phyloP scores from a whole-genome alignment of 2,888 invertebrate species.

The Drosophila incognita region DNA sequence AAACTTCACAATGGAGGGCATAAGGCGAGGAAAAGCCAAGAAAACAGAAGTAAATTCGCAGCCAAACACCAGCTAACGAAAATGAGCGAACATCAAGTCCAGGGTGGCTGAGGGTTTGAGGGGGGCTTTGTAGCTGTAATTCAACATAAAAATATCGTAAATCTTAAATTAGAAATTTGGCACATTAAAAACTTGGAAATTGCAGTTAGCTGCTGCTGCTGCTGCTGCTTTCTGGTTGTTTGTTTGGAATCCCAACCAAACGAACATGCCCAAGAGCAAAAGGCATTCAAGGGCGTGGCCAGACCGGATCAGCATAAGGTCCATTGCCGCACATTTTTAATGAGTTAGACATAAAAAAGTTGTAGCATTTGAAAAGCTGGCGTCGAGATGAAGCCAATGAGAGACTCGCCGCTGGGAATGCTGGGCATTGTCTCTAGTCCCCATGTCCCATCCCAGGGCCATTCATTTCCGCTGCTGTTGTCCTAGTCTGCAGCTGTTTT shows the following conservation, averaged over 20 bases:
- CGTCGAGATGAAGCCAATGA: conserved; percentile 70
- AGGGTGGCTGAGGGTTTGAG: background rate
- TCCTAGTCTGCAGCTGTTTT: conserved; percentile 67
- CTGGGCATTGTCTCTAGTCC: conserved; percentile 54
- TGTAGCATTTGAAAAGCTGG: conserved; percentile 74
- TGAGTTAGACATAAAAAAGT: conserved; percentile 81
- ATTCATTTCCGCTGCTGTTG: conserved; percentile 39
- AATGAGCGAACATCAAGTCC: conserved; percentile 68
- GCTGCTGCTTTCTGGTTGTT: conserved; percentile 17
- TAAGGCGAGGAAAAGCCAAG: conserved; percentile 39
- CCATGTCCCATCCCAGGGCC: background rate
- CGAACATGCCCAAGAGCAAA: conserved; percentile 51
- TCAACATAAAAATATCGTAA: conserved; percentile 81
- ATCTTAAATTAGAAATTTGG: conserved; percentile 82
- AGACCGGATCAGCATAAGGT: conserved; percentile 55
- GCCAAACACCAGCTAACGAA: conserved; percentile 72
- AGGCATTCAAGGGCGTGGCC: conserved; percentile 32
- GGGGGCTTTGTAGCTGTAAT: conserved; percentile 57
- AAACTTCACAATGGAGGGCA: conserved; percentile 48
- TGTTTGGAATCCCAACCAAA: conserved; percentile 43
- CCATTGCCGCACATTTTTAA: conserved; percentile 78
- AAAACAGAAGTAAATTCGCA: conserved; percentile 56
- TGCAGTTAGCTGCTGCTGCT: conserved; percentile 66
- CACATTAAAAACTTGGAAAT: conserved; percentile 82
- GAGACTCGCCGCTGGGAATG: conserved; percentile 7